Evolutionary conservation across 1,140 invertebrate genomes (phyloP), one percentile per base, ranked within the genome.

Genomic region (Dufourea novaeangliae): DNA sequence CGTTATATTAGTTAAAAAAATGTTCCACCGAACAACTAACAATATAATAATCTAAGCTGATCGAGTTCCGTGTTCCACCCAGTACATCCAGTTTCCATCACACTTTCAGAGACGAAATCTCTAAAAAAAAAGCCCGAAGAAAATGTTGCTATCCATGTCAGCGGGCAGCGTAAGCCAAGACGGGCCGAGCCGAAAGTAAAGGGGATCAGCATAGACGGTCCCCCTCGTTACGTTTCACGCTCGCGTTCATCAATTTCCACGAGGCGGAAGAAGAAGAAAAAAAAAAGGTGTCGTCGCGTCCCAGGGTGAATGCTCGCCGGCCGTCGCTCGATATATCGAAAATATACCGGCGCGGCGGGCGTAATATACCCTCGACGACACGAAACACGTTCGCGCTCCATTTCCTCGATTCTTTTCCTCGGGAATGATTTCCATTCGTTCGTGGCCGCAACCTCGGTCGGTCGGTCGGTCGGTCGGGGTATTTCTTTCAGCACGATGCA

Each of bases 321-420:
- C 5, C 3, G 34, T 22, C 27, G 54, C 29, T 39, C 73, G 73
- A 76, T 76, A 59, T 61, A 76, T 76, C 73, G 73, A 69, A 37
- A 54, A 75, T 75, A 75, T 37, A 69, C 52, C 72, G 4, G 27
- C 20, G 54, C 61, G n/a, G n/a, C n/a, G n/a, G n/a, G n/a, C n/a
- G n/a, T n/a, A n/a, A n/a, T n/a, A n/a, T n/a, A n/a, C 73, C 73
- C 73, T 67, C 12, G 46, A n/a, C 52, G 50, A 69, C 50, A 59
- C 66, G 66, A 76, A 76, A 76, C 46, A 41, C 41, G 39, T 69
- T 76, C 73, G 39, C 73, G 73, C 66, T 76, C 73, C 66, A 69
- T 41, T 76, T 69, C 64, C 73, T 69, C 73, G 64, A 76, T 69
- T 76, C 66, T 61, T 74, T 56, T 61, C 54, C n/a, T 39, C 63